phyloP scores from a whole-genome alignment of 37 sponge, comb jelly and placozoan species.

The Geodia barretti region DNA sequence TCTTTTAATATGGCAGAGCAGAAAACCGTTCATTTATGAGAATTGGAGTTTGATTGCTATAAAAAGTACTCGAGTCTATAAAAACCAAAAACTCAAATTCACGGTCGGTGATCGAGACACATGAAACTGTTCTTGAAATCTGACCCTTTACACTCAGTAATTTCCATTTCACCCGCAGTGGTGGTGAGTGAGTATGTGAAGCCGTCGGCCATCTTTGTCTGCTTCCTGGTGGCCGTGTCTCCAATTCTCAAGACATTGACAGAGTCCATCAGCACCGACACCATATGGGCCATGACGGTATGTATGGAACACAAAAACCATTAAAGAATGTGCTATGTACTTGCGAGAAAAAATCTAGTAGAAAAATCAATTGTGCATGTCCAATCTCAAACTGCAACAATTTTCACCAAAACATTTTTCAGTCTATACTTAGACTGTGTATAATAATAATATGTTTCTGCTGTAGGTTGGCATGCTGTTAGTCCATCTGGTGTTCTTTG shows the following conservation, averaged over 20 bases:
- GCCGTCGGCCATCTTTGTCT: constrained; percentile 38
- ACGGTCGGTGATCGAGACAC: too few relatives aligned
- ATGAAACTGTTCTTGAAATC: too few relatives aligned
- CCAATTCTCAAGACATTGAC: constrained; percentile 75
- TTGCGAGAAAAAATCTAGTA: too few relatives aligned
- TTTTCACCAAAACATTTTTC: too few relatives aligned
- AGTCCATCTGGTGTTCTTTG: constrained; percentile 47
- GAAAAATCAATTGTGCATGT: too few relatives aligned
- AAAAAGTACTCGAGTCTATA: neutral
- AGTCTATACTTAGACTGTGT: too few relatives aligned
- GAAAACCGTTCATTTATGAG: too few relatives aligned
- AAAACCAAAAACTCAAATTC: neutral
- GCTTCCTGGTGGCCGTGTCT: constrained; percentile 53
- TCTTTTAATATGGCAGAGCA: too few relatives aligned
- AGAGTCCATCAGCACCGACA: constrained; percentile 82
- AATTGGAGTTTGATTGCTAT: neutral
- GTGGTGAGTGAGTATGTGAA: neutral
- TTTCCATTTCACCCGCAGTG: neutral
- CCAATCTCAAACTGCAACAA: too few relatives aligned
- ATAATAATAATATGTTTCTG: neutral
- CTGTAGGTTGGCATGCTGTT: constrained; percentile 41
- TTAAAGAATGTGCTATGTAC: too few relatives aligned
- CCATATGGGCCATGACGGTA: constrained; percentile 87
- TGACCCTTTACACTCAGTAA: neutral
- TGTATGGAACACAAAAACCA: constrained; percentile 4